Conservation (phyloP, 2,888 invertebrate species). For the Gerris lacustris region DNA sequence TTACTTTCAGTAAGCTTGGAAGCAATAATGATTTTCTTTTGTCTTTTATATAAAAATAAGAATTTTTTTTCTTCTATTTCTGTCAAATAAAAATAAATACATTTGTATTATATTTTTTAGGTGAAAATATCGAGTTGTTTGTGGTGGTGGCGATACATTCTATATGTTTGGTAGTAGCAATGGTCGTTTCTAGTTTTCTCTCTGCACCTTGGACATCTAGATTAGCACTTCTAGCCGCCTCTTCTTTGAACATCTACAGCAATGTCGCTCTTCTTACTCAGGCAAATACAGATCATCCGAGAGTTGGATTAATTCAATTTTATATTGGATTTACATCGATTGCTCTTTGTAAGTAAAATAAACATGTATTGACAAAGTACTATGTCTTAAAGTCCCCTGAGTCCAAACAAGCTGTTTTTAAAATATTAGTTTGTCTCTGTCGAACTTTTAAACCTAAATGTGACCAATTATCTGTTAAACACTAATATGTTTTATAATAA, state of each 20-base stretch:
- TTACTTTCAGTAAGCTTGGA: not conserved
- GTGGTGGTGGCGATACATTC: not conserved
- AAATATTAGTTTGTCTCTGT: no score
- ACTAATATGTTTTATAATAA: no score
- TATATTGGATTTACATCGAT: not conserved
- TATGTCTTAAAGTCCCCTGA: no score
- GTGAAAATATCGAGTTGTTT: not conserved
- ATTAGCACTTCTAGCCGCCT: not conserved
- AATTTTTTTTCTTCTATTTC: not conserved
- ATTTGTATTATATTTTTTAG: not conserved
- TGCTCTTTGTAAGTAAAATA: not conserved
- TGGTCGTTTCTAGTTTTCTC: not conserved
- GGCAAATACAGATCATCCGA: not conserved
- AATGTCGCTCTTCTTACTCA: not conserved
- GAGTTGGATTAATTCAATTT: not conserved
- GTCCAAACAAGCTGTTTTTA: no score
- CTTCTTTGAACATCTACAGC: not conserved
- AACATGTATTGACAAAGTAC: no score
- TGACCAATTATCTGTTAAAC: no score
- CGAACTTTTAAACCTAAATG: no score
- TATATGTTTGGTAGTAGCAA: not conserved
- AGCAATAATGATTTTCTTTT: not conserved
- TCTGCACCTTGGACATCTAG: not conserved
- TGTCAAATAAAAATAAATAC: not conserved
- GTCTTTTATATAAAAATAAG: not conserved